Base-by-base conservation (phyloP, 1,140 invertebrate genomes). In the Papilio polytes region DNA sequence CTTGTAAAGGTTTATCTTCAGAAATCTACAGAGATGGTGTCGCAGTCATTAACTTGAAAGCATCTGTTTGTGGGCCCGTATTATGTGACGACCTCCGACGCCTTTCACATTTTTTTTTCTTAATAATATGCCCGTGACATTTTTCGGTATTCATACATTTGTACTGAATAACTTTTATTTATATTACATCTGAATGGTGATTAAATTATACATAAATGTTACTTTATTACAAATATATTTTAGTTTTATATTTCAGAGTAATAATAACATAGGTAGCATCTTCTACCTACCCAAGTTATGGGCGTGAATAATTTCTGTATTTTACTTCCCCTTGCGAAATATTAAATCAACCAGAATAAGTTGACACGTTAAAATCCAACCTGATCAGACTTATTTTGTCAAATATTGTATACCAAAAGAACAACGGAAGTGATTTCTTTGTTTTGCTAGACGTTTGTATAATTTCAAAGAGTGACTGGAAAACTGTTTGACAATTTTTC, bases 41-140 rank as follows among this genome's bases (percentile, higher is more conserved):
- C 77, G 77, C 9, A 78, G 36, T 78, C 76, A 78, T 78, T 78
- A 78, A 78, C 76, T 46, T 78, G 56, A 78, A 78, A 78, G 76
- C 76, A 63, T 63, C 76, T 78, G 76, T 78, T 78, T 63, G 76
- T 63, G 20, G 41, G 13, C 46, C 36, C 56, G 59, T 78, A 78
- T 78, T 66, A 78, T 78, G 56, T 78, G 76, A 53, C 74, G 76
- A 78, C 76, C 76, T 78, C 76, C 56, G 36, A n/a, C 53, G 76
- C 76, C 46, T 78, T 78, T 78, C 56, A 78, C 18, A 44, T 78
- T 78, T 63, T 78, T 63, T 78, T 78, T 6, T 78, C 53, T 78
- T 78, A 59, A 78, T 78, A 78, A 78, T 63, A 78, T 78, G 76
- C 56, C 76, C 76, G 10, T 78, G 31, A 78, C 53, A 63, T 78